Base-by-base conservation (phyloP, 2,888 invertebrate genomes). In the Microplitis deprimator region DNA sequence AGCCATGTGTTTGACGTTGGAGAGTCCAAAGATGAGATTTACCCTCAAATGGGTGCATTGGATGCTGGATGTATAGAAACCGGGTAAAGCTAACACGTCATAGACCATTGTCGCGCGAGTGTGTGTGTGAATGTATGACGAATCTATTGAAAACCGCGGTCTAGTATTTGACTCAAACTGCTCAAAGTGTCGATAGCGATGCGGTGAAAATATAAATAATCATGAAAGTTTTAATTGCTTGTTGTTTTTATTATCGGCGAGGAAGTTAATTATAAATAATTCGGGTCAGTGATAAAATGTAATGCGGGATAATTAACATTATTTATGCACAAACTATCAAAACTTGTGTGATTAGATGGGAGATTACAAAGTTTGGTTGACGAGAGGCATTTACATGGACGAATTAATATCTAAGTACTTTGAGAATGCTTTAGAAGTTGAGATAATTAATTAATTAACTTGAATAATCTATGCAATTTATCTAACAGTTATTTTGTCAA, bases 351-450 rank as follows among this genome's bases (percentile, higher is more conserved):
- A 50, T 50, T 50, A 50, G 50, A 50, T 50, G 13, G 50, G 50
- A 50, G 50, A 50, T 50, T 50, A 50, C 50, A 50, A 50, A 50
- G 50, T 50, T 50, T 13, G 4, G 50, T 13, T 50, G 41, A 41
- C 74, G 71, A 77, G 69, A 69, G 71, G 77, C 73, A 80, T 81
- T 81, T 81, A 75, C 80, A 80, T 80, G 80, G 78, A 78, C 81
- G 74, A 81, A 81, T 81, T 81, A 81, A 79, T 77, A 13, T 70
- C 50, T 13, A 50, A 50, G 50, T 50, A 50, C 50, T 50, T 50
- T 50, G 10, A 50, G 50, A 50, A 50, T 50, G 8, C 50, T 50
- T 13, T 29, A 2, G 4, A 50, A 50, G 50, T 50, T 50, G 8
- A 13, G 50, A 50, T 50, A 50, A 50, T 50, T 50, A 50, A 50